Evolutionary conservation across 2,113 vertebrate genomes (phyloP), one percentile per base, ranked within the genome.

Genomic region (Xiphophorus maculatus): DNA sequence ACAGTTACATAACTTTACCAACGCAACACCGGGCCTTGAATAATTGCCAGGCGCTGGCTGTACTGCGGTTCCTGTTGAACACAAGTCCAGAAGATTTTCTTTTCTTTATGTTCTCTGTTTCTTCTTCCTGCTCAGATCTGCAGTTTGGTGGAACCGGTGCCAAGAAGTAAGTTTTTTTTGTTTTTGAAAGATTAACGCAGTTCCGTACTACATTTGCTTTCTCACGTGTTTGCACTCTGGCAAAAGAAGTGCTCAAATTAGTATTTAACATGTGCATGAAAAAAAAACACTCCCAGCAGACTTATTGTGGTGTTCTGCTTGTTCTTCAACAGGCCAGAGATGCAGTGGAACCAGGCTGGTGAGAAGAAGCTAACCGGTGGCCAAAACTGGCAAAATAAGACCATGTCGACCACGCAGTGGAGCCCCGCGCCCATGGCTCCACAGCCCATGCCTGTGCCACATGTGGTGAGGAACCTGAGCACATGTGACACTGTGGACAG

Each of bases 301-400:
- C 11, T 68, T 51, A 51, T 63, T 35, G 48, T 17, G 1, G 3
- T 30, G 48, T 62, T 30, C 60, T 19, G 14, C 12, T 78, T 32
- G 1, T 51, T 15, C 0, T 65, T 17, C 13, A 58, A 60, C 84
- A 98, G 97, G 80, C 95, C 94, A 1, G 95, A 97, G 29, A 94
- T 95, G 94, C 96, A 96, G 73, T 96, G 96, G 96, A 96, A 74
- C 78, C 95, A 96, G 63, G 91, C 93, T 11, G 93, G 96, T 51
- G 96, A 98, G 93, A 96, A 94, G 85, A 97, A 96, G 91, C 92
- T 96, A 48, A 96, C 95, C 0, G 95, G 94, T 2, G 96, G 95
- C 77, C 95, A 95, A 61, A 96, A 97, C 91, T 98, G 97, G 96
- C 96, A 98, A 90, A 94, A 96, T 58, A 98, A 96, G 90, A 96